Evolutionary conservation across 2,113 vertebrate genomes (phyloP), one percentile per base, ranked within the genome.

Genomic region (Sinocyclocheilus grahami): DNA sequence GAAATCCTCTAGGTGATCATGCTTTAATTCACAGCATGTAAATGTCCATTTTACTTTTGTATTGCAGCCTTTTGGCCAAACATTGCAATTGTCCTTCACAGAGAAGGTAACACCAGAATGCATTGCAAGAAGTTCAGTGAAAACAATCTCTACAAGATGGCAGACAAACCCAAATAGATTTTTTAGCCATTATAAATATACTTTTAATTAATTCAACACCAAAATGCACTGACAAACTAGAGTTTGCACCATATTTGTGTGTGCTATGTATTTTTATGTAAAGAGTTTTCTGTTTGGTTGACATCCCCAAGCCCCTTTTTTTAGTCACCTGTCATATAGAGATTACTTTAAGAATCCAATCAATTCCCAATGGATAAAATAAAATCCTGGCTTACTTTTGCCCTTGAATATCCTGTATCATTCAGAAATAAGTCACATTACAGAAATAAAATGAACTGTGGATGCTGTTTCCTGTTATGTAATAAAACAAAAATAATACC

Each of bases 401-500:
- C 9, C 9, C 18, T 39, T 72, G 33, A 39, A 72, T 72, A 22
- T 42, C 8, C 18, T 22, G 18, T 72, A 2, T 39, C 37, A 33
- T 7, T 42, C 20, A 74, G 71, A 74, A 33, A 42, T 42, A 22
- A 74, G 39, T 42, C 20, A 74, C 71, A n/a, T n/a, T 74, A 42
- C 10, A 4, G 20, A 74, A 74, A 20, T 74, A n/a, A 42, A 74
- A 69, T 8, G 1, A 14, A 69, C 65, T 69, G 22, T 63, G 65
- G 37, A 13, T n/a, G 71, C 11, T 1, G 7, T 69, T 37, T 69
- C 67, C 67, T 42, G 37, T 74, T 74, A 74, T 74, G 37, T 42
- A 74, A 74, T 74, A 5, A 72, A 72, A 72, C 37, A n/a, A 74
- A 74, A 74, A 74, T n/a, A 74, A 74, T 5, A n/a, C 51, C 48